Evolutionary conservation across 2,888 invertebrate species (phyloP).

Genomic region (Capitulum mitella): DNA sequence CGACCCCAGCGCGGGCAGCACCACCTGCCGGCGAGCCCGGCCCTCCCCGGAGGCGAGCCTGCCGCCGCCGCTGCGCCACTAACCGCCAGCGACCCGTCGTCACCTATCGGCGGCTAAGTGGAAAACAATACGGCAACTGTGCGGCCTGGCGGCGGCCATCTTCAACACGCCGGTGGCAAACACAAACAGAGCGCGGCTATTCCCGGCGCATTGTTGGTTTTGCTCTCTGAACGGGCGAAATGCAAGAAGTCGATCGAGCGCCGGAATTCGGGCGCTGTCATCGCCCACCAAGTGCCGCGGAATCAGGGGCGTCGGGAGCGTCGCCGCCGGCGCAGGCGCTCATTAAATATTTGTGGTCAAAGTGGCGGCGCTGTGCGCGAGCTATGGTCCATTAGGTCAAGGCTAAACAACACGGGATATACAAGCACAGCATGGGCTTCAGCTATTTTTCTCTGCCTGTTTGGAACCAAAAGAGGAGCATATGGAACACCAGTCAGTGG

Average conservation of each 20-base stretch:
- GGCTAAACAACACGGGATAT: background rate
- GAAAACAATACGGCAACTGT: constrained; percentile 11
- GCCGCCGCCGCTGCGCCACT: background rate
- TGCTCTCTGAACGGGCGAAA: background rate
- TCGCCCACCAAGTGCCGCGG: background rate
- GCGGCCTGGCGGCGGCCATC: background rate
- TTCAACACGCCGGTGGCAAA: background rate
- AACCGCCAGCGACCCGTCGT: background rate
- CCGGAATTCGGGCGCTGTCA: background rate
- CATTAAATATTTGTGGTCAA: background rate
- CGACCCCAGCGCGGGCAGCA: background rate
- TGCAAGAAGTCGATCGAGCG: background rate
- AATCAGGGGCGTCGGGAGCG: background rate
- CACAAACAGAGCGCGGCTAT: background rate
- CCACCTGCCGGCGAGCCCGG: background rate
- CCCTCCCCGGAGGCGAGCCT: background rate
- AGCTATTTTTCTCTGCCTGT: no score
- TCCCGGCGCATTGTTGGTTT: background rate
- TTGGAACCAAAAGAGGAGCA: no score
- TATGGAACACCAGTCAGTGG: no score
- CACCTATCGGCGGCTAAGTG: constrained; percentile 1
- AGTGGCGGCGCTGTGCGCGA: background rate
- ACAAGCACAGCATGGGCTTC: background rate
- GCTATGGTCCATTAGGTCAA: background rate
- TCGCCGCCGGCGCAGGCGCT: background rate